Conservation (phyloP, 2,888 invertebrate genomes). For the Protonemura montana region DNA sequence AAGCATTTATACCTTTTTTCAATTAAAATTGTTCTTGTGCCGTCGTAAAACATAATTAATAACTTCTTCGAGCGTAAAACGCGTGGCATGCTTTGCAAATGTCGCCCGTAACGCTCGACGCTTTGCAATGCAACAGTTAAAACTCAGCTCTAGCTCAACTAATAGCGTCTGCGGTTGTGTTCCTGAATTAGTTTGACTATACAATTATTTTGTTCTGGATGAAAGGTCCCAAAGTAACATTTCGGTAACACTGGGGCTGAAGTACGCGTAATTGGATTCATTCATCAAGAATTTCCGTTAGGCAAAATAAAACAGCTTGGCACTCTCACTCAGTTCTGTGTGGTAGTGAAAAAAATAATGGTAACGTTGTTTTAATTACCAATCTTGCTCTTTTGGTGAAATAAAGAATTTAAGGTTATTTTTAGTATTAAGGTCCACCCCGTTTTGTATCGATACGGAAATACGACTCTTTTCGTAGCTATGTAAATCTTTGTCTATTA, state of each 20-base stretch:
- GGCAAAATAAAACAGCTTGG: neutral
- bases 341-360: neutral
- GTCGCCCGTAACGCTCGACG: too few species aligned
- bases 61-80: neutral
- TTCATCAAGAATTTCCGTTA: constrained; percentile 23
- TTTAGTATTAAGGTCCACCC: too few species aligned
- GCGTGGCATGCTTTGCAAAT: too few species aligned
- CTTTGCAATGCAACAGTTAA: neutral
- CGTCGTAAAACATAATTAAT: constrained; percentile 27
- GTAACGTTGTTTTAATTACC: neutral
- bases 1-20: neutral
- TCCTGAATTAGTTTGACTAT: constrained; percentile 25
- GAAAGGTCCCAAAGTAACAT: constrained; percentile 26
- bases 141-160: constrained; percentile 21
- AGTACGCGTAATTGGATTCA: constrained; percentile 20
- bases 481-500: too few species aligned
- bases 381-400: neutral
- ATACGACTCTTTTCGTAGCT: too few species aligned
- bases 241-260: constrained; percentile 26
- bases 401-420: neutral
- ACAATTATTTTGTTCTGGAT: constrained; percentile 28
- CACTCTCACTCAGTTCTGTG: neutral
- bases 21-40: neutral
- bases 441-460: too few species aligned
- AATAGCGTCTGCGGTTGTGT: constrained; percentile 21